Base-by-base conservation (phyloP, 2,888 invertebrate species). In the Lagria hirta region DNA sequence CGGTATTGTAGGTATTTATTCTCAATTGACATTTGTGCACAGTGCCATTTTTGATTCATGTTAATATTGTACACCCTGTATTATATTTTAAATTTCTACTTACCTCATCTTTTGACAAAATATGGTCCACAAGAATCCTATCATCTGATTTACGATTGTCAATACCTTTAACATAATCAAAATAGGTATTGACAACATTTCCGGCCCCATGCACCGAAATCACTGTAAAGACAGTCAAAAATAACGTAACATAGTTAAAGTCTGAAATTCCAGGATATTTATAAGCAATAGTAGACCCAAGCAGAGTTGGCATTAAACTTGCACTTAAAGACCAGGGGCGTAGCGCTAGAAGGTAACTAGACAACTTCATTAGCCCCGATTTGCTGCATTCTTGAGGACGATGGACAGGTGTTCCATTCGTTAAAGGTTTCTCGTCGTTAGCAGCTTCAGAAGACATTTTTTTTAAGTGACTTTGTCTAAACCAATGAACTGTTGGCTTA, bases 161-260 rank as follows among this genome's bases (percentile, higher is more conserved):
- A 41, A 96, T 93, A 28, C 96, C 96, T 74, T 91, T 91, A 17
- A 90, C 83, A 67, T 88, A 97, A 72, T 97, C 96, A 69, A 88
- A 96, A 70, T 95, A 96, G 0, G 96, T 96, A 71, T 96, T 96
- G 13, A 97, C 95, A 22, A 96, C 85, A 73, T 97, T 97, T 35
- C 95, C 96, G 47, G 96, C 96, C 47, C 94, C 93, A 68, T 97
- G 96, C 2, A 96, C 96, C 1, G 88, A 89, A 45, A 94, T 79
- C 12, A 93, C 86, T 2, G 93, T 94, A 58, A 90, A 82, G 32
- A 90, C 75, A 2, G 94, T 93, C 7, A 92, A 76, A 26, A 94
- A 62, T 53, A 94, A 79, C 0, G 87, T 83, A 46, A 86, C 73
- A 75, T 86, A 82, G 66, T 85, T 89, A 70, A 94, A 92, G 49